Evolutionary conservation across 2,797 vertebrate genomes (phyloP).

Genomic region (Pitangus sulphuratus): DNA sequence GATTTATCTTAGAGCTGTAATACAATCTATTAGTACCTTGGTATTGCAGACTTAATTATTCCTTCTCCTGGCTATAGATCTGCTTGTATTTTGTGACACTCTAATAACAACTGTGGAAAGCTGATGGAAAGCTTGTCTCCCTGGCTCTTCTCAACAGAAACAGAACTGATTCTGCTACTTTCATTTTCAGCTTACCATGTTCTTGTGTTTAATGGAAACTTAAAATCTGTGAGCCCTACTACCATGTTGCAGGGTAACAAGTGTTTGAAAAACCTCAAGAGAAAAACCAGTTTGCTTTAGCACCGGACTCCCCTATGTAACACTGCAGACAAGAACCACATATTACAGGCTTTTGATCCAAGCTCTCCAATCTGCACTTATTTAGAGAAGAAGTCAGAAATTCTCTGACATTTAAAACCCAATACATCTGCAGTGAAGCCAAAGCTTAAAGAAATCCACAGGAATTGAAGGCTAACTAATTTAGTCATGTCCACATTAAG

Average conservation of each 20-base stretch:
- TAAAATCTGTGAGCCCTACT: not conserved
- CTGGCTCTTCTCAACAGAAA: not conserved
- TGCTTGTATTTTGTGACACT: not conserved
- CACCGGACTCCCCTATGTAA: accelerated
- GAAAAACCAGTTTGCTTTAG: not conserved
- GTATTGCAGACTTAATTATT: not conserved
- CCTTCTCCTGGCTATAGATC: not conserved
- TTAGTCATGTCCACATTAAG: not conserved
- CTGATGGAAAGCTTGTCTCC: not conserved
- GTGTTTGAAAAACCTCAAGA: not conserved
- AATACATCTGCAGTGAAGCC: not conserved
- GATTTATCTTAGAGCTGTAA: not conserved
- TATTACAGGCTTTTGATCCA: not conserved
- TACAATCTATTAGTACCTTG: not conserved
- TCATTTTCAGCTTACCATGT: not conserved
- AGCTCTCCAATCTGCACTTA: not conserved
- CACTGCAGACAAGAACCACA: not conserved
- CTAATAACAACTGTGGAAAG: not conserved
- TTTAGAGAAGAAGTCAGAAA: not conserved
- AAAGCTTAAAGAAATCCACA: not conserved
- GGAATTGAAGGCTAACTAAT: not conserved
- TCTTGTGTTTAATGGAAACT: not conserved
- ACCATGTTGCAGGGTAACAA: not conserved
- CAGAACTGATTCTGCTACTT: not conserved
- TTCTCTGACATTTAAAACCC: not conserved